phyloP scores from a whole-genome alignment of 1,140 invertebrate genomes.

The Neodiprion fabricii region DNA sequence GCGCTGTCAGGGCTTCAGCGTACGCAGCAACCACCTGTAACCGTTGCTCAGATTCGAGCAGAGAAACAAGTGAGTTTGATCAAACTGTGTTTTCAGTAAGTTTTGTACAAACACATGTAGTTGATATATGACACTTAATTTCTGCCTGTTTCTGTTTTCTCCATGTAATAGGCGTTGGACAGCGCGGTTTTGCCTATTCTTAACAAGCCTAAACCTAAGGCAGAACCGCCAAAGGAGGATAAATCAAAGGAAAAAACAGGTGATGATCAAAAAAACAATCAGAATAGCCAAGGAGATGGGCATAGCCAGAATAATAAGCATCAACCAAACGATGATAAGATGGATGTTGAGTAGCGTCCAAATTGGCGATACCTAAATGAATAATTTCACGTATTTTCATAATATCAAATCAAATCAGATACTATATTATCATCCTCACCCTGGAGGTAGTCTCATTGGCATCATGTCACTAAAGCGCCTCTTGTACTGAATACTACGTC shows the following conservation, averaged over 20 bases:
- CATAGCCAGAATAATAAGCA: constrained; percentile 61
- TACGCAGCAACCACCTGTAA: constrained; percentile 74
- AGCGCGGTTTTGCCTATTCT: constrained; percentile 74
- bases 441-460: neutral
- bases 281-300: constrained; percentile 43
- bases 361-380: constrained; percentile 33
- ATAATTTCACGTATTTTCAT: constrained; percentile 42
- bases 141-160: constrained; percentile 11
- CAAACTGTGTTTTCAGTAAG: neutral
- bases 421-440: constrained; percentile 32
- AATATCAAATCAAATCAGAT: constrained; percentile 36
- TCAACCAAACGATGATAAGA: constrained; percentile 61
- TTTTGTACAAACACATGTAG: too few species aligned
- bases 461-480: constrained; percentile 38
- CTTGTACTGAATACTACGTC: constrained; percentile 3
- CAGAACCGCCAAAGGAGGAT: constrained; percentile 57
- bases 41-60: constrained; percentile 76
- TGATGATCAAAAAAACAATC: constrained; percentile 43
- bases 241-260: constrained; percentile 48
- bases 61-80: constrained; percentile 69
- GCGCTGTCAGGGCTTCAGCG: constrained; percentile 67
- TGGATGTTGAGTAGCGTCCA: constrained; percentile 58
- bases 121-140: too few species aligned
- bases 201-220: constrained; percentile 86
- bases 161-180: constrained; percentile 69